Evolutionary conservation across 2,113 vertebrate species (phyloP).

Genomic region (Calyptomena viridis): DNA sequence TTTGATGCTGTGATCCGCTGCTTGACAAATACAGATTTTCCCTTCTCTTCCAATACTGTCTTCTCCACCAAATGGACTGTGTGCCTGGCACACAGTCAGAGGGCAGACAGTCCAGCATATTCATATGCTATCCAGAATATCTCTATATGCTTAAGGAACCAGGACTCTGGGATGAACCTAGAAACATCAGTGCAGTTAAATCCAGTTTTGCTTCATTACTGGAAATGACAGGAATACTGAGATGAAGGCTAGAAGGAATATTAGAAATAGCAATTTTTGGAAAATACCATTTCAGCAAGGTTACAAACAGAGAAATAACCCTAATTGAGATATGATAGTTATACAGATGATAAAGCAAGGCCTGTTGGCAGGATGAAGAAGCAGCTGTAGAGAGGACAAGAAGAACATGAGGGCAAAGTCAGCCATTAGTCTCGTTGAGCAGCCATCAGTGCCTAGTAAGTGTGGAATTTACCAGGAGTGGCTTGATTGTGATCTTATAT

Average conservation of each 20-base stretch:
- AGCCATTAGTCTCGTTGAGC: neutral
- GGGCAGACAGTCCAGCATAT: neutral
- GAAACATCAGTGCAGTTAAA: neutral
- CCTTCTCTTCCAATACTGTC: neutral
- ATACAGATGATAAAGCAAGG: neutral
- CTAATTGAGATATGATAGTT: neutral
- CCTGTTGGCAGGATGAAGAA: neutral
- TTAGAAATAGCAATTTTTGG: neutral
- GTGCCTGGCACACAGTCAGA: neutral
- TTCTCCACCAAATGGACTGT: neutral
- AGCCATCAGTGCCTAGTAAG: neutral
- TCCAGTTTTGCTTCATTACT: neutral
- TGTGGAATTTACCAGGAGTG: neutral
- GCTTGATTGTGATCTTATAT: neutral
- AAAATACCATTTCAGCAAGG: neutral
- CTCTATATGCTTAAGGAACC: neutral
- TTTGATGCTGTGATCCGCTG: neutral
- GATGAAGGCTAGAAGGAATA: neutral
- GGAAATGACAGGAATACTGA: neutral
- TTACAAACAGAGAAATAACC: neutral
- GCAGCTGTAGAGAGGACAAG: neutral
- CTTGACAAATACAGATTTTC: neutral
- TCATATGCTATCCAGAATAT: neutral
- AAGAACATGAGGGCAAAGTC: neutral
- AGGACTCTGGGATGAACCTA: neutral